phyloP scores from a whole-genome alignment of 2,888 invertebrate species.

The Cinara cedri region DNA sequence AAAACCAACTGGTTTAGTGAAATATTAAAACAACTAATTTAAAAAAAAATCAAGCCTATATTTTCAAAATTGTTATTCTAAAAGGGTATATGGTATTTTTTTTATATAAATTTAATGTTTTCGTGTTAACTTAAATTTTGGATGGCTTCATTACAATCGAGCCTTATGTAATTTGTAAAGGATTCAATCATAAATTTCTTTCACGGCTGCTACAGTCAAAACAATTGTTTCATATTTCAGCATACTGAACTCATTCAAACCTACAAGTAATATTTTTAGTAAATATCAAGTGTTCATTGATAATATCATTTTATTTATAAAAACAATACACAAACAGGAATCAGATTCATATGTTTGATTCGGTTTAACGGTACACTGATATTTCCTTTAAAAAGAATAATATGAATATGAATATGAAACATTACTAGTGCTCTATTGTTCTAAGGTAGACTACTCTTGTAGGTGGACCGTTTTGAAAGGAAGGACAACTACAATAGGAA shows the following conservation, averaged over 20 bases:
- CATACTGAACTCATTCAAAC: constrained; percentile 94
- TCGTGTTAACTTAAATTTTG: constrained; percentile 58
- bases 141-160: constrained; percentile 58
- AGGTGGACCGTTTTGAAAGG: no score
- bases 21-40: neutral
- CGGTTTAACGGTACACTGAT: constrained; percentile 80
- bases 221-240: constrained; percentile 93
- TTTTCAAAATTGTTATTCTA: constrained; percentile 1
- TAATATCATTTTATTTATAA: neutral
- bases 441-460: no score
- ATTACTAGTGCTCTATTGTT: no score
- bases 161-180: constrained; percentile 73
- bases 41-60: constrained; percentile 2
- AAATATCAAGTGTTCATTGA: neutral
- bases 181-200: constrained; percentile 81
- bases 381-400: no score
- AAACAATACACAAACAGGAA: constrained; percentile 85
- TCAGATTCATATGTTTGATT: constrained; percentile 85
- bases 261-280: constrained; percentile 61
- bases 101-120: constrained; percentile 41
- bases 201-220: constrained; percentile 81
- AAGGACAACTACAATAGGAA: no score
- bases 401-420: no score
- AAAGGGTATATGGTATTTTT: neutral
- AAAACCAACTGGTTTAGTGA: no score